Evolutionary conservation across 2,888 invertebrate species (phyloP), one percentile per base, ranked within the genome.

Genomic region (Ellobium chinense): DNA sequence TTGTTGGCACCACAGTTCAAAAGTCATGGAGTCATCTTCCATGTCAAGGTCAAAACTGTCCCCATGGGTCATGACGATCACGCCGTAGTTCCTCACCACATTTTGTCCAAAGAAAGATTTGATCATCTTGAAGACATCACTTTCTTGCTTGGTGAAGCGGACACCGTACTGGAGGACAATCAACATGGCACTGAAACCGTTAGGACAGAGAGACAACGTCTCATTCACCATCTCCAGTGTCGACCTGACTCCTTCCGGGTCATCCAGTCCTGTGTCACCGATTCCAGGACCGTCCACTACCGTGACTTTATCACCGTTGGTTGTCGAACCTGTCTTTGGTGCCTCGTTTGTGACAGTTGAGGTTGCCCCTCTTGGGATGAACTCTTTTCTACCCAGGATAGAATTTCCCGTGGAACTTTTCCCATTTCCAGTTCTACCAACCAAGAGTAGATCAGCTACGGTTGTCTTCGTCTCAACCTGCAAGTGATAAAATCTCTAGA

Each of bases 341-440:
- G 37, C 12, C 18, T 60, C 39, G 29, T 12, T 37, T 0, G 60
- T 29, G 24, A 4, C 60, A 37, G 24, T 7, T 9, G 37, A 37
- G 34, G 2, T 18, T 18, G 1, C 7, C 34, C 36, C 2, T 27
- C 29, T 73, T 1, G 36, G 18, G 27, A 1, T 39, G 29, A 73
- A 73, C 5, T 9, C 37, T 60, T 58, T 60, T 27, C 37, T 34
- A n/a, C 34, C 56, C 29, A 73, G 37, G 60, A 73, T 73, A 37
- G 73, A 73, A 29, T 73, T 73, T 73, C 73, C 73, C 37, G 37
- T 37, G 7, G 73, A 58, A 18, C 73, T 73, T 31, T 73, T 73
- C 9, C 73, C 73, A 39, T 73, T 73, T 60, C 73, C 76, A 18
- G 37, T 39, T 56, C 65, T 65, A 36, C 65, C 76, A 7, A 66